Conservation (phyloP, 2,888 invertebrate species). For the Hirtodrosophila cameraria region DNA sequence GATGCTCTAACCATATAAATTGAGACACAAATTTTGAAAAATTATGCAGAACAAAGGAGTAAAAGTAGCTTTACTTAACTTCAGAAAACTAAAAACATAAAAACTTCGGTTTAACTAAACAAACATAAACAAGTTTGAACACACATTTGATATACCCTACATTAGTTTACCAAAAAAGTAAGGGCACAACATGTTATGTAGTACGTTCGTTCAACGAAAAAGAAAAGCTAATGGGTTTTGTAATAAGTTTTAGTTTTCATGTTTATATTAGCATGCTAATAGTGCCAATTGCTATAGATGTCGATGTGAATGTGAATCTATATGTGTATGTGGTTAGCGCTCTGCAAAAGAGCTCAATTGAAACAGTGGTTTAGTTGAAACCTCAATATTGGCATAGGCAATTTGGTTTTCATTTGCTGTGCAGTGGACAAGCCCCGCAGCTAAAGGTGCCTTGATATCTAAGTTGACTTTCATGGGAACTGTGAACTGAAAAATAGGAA, state of each 20-base stretch:
- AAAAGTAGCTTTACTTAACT: neutral
- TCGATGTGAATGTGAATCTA: slow-evolving; percentile 2
- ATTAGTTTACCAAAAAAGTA: neutral
- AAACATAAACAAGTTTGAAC: too few relatives aligned
- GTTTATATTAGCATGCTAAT: slow-evolving; percentile 78
- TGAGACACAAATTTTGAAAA: too few relatives aligned
- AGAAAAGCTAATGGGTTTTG: slow-evolving; percentile 67
- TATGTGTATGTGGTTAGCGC: slow-evolving; percentile 9
- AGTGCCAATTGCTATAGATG: slow-evolving; percentile 50
- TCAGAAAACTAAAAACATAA: neutral
- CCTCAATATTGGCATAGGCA: slow-evolving; percentile 61
- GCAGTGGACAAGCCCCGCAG: slow-evolving; percentile 12
- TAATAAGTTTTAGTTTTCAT: slow-evolving; percentile 77
- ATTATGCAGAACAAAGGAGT: too few relatives aligned
- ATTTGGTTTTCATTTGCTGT: slow-evolving; percentile 50
- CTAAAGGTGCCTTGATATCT: slow-evolving; percentile 43
- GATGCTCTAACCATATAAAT: too few relatives aligned
- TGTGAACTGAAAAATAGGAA: neutral
- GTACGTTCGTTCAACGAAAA: slow-evolving; percentile 21
- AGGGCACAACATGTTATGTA: slow-evolving; percentile 16
- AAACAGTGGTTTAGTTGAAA: slow-evolving; percentile 13
- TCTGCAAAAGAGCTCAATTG: neutral
- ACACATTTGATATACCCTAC: neutral
- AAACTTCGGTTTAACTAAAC: too few relatives aligned
- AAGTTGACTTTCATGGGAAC: slow-evolving; percentile 55